Evolutionary conservation across 2,113 vertebrate genomes (phyloP), one percentile per base, ranked within the genome.

Genomic region (Sinocyclocheilus anophthalmus): DNA sequence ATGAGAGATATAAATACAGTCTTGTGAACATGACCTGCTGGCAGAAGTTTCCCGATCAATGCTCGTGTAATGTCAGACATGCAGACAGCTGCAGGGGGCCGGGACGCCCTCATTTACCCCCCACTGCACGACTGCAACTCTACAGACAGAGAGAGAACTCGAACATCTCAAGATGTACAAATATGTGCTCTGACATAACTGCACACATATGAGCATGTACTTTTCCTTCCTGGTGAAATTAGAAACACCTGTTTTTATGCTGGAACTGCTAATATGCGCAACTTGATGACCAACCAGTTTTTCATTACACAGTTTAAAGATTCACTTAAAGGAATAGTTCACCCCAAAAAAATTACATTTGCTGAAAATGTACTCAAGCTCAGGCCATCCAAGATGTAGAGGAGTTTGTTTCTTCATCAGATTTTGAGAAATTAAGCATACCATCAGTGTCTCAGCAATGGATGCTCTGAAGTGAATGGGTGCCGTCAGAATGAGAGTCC

Each of bases 31-130:
- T 42, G 72, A 42, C 33, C 82, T 61, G 53, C 22, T 24, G 26
- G 57, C 13, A 10, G 53, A 73, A 84, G 53, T 63, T 63, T n/a
- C 1, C 1, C 5, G 69, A 83, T 67, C 77, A 81, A 75, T 59
- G n/a, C 77, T 67, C 9, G 10, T 55, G 85, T 76, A 82, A 83
- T 57, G 81, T 55, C 86, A 87, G 73, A 87, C 14, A 53, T 67
- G 26, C 42, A 86, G 80, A 86, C 85, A 86, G 85, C 85, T 87
- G 85, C 69, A 24, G 80, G 53, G 26, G 69, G 22, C n/a, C 3
- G 37, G 12, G 5, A 33, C 16, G 72, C 78, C 77, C 69, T 61
- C 67, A 37, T 72, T 9, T 82, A 57, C 70, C 69, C 78, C 67
- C 39, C 33, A 5, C 69, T 39, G 22, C 33, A 24, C 26, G 22